Conservation (phyloP, 1,140 invertebrate species). For the Philopotamus ludificatus region DNA sequence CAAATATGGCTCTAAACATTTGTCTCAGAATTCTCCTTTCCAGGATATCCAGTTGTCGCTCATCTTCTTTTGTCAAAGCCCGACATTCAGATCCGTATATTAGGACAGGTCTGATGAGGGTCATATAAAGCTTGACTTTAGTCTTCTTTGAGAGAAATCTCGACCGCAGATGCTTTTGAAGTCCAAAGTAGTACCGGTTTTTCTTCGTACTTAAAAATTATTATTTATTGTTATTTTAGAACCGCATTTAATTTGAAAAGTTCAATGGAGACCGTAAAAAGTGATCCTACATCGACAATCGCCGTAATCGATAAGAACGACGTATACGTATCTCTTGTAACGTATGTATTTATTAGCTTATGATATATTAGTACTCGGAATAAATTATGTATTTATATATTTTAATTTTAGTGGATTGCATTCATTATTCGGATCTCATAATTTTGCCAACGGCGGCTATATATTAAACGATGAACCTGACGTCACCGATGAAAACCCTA, state of each 20-base stretch:
- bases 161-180: no score
- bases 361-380: not conserved
- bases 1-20: no score
- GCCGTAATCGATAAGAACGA: constrained; percentile 67
- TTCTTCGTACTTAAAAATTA: constrained; percentile 9
- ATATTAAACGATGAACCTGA: constrained; percentile 45
- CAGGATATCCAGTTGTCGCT: no score
- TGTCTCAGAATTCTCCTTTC: no score
- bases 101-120: no score
- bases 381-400: constrained; percentile 1
- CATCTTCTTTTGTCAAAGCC: no score
- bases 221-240: constrained; percentile 18
- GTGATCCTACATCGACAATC: constrained; percentile 59
- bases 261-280: constrained; percentile 1
- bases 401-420: constrained; percentile 54
- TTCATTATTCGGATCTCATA: constrained; percentile 55
- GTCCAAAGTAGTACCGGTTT: no score
- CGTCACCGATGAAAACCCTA: not conserved
- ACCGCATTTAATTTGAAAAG: constrained; percentile 28
- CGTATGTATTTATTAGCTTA: constrained; percentile 56
- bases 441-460: constrained; percentile 53
- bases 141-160: no score
- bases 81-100: no score
- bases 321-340: constrained; percentile 68
- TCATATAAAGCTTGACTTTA: no score